These are phyloP conservation scores for Hypercompe scribonia DNA, from an alignment of 2,888 invertebrate genomes.

Conservation along the genomic window DNA sequence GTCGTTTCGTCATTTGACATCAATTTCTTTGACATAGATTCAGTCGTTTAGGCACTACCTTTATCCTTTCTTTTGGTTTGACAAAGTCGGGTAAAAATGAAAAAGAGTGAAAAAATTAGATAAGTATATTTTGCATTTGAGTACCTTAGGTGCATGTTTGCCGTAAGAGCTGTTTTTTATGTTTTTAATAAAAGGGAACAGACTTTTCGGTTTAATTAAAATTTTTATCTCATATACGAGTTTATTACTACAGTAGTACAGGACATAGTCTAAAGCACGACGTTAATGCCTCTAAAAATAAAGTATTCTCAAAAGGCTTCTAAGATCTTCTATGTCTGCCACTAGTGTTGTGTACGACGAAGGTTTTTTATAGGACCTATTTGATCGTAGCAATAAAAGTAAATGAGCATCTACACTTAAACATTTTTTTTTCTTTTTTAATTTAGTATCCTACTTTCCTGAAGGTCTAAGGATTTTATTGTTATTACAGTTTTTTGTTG, in stretches of 20 bases:
- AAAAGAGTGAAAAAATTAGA: conserved; percentile 62
- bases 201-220: not conserved
- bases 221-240: too few species aligned
- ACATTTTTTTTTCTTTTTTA: not conserved
- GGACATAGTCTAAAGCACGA: too few species aligned
- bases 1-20: too few species aligned
- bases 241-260: too few species aligned
- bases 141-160: conserved; percentile 21
- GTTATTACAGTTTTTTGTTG: too few species aligned
- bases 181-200: not conserved
- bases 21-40: too few species aligned
- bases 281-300: not conserved
- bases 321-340: not conserved
- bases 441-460: not conserved
- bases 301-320: not conserved
- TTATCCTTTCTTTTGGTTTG: too few species aligned
- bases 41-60: too few species aligned
- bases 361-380: not conserved
- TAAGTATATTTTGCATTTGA: conserved; percentile 51
- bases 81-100: too few species aligned
- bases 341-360: not conserved
- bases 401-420: not conserved
- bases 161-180: not conserved
- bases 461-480: too few species aligned
- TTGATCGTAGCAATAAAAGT: not conserved